Evolutionary conservation across 2,113 vertebrate species (phyloP), one percentile per base, ranked within the genome.

Genomic region (Psephotus haematonotus): DNA sequence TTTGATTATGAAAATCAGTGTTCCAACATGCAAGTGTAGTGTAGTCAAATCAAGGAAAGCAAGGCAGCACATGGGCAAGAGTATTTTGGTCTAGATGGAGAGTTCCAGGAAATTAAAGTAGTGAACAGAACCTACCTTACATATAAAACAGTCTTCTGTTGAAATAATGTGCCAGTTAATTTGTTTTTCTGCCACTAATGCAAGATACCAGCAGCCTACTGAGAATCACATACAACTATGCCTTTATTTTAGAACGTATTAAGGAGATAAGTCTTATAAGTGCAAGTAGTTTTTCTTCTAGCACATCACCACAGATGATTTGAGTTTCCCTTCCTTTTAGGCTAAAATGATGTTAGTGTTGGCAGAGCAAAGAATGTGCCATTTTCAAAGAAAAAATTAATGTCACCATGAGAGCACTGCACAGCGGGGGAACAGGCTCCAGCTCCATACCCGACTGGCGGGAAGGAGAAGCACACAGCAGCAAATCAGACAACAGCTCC

Each of bases 381-480:
- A 55, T 90, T 41, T 92, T 49, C 52, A 74, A 43, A 76, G 18
- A 20, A 71, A 89, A 86, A 87, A 71, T 49, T 64, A 29, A 57
- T 2, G 2, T 63, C 55, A 44, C 37, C 90, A 52, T 24, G 57
- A 35, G 22, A 59, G 9, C 22, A 24, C 57, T 35, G 33, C 57
- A 24, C 22, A 14, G 33, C 37, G 33, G 70, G 82, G 52, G 60
- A 77, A 77, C 46, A 23, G 16, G 9, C 43, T 2, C 41, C 81
- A 89, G 69, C 64, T 83, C 76, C 74, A 57, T 31, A 25, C 27
- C 75, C 82, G 79, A 98, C 95, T 97, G 97, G 98, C 94, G 95
- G 62, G 49, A 64, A 55, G 59, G 47, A 22, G 25, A n/a, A 10
- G 76, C 4, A 44, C 39, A 33, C 57, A 44, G 12, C 79, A 86